Evolutionary conservation across 2,797 vertebrate species (phyloP).

Genomic region (Naso thynnoides): DNA sequence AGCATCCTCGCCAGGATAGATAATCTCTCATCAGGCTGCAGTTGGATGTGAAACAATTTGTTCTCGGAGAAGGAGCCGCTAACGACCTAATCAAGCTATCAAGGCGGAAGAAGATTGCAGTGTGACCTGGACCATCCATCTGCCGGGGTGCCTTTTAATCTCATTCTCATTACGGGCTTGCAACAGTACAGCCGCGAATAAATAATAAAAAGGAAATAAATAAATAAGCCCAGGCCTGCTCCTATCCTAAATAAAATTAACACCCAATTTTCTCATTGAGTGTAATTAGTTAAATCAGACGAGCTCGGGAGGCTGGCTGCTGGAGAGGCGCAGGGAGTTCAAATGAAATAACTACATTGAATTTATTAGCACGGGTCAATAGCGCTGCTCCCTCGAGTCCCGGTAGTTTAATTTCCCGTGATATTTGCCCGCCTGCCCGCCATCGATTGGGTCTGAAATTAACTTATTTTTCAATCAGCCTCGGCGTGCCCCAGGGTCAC

Average conservation of each 20-base stretch:
- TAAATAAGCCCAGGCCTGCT: conserved; percentile 75
- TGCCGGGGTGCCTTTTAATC: conserved; percentile 92
- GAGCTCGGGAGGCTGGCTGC: conserved; percentile 81
- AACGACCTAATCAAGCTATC: conserved; percentile 99
- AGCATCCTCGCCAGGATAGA: conserved; percentile 78
- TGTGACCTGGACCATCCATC: conserved; percentile 98
- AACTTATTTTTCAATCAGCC: conserved; percentile 99
- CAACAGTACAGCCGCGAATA: conserved; percentile 75
- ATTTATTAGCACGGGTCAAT: conserved; percentile 99
- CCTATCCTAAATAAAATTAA: conserved; percentile 93
- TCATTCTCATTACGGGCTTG: conserved; percentile 89
- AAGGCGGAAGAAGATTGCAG: conserved; percentile 96
- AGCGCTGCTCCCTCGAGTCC: conserved; percentile 90
- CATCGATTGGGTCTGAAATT: conserved; percentile 99
- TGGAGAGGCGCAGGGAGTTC: conserved; percentile 82
- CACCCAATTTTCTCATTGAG: conserved; percentile 94
- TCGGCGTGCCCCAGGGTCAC: conserved; percentile 93
- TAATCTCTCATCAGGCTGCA: conserved; percentile 93
- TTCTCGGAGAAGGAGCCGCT: conserved; percentile 91
- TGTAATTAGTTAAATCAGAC: conserved; percentile 99
- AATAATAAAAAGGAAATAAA: conserved; percentile 79
- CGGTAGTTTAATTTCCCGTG: conserved; percentile 99
- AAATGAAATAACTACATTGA: conserved; percentile 93
- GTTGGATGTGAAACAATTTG: conserved; percentile 97
- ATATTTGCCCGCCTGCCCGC: conserved; percentile 99